Conservation (phyloP, 2,888 invertebrate genomes). For the Platycheirus albimanus region DNA sequence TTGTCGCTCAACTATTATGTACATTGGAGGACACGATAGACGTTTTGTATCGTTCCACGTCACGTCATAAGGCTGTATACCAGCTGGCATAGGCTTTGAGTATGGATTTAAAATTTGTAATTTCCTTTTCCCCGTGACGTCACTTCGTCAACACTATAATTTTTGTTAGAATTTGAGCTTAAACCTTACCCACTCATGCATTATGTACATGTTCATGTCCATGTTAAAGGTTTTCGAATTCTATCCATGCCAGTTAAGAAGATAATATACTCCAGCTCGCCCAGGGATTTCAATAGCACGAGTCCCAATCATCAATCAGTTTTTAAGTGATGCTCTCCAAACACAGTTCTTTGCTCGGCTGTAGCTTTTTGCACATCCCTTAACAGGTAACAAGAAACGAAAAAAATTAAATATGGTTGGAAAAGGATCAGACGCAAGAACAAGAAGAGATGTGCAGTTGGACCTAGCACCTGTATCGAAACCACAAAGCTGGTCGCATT, state of each 20-base stretch:
- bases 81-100: too few species aligned
- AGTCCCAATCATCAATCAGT: slow-evolving; percentile 24
- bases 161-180: too few species aligned
- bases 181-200: too few species aligned
- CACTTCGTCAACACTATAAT: too few species aligned
- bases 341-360: slow-evolving; percentile 60
- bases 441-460: slow-evolving; percentile 45
- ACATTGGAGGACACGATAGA: too few species aligned
- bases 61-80: slow-evolving; percentile 19
- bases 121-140: too few species aligned
- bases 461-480: slow-evolving; percentile 74
- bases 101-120: too few species aligned
- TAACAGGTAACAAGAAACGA: slow-evolving; percentile 51
- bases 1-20: slow-evolving; percentile 23
- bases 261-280: background rate
- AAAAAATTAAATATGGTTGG: too few species aligned
- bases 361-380: slow-evolving; percentile 46
- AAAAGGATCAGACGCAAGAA: slow-evolving; percentile 10
- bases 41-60: too few species aligned
- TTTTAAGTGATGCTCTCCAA: slow-evolving; percentile 37
- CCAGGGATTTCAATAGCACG: slow-evolving; percentile 11
- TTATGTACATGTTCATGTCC: too few species aligned
- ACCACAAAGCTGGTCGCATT: slow-evolving; percentile 75
- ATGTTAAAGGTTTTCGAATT: too few species aligned
- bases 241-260: too few species aligned